Conservation (phyloP, 2,113 vertebrate species). For the Parus major region DNA sequence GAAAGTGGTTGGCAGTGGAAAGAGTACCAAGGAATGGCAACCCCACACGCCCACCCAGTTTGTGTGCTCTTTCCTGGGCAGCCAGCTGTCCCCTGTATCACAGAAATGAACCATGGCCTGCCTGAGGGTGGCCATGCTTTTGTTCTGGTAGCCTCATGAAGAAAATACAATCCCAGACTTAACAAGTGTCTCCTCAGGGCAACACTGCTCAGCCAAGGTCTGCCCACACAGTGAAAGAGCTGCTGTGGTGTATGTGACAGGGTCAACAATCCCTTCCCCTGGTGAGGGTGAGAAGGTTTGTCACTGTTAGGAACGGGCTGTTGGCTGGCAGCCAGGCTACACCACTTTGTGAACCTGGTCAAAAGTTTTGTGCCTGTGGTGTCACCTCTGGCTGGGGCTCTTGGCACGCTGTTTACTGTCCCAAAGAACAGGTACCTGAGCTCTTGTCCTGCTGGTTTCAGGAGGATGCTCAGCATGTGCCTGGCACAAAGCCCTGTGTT, state of each 20-base stretch:
- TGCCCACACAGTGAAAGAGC: background rate
- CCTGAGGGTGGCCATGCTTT: background rate
- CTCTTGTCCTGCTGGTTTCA: background rate
- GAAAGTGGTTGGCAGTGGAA: background rate
- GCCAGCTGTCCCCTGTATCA: rapidly evolving
- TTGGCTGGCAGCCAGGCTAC: background rate
- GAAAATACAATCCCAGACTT: background rate
- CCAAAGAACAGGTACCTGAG: background rate
- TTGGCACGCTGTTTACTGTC: background rate
- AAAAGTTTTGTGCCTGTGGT: background rate
- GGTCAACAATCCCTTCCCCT: too few species aligned
- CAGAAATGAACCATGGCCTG: background rate
- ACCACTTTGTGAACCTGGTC: rapidly evolving
- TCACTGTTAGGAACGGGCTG: background rate
- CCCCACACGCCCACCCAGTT: rapidly evolving
- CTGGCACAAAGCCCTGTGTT: background rate
- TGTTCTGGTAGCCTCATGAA: background rate
- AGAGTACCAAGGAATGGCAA: rapidly evolving
- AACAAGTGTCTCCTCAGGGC: background rate
- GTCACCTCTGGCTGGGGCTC: background rate
- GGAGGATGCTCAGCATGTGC: rapidly evolving
- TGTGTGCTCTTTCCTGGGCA: background rate
- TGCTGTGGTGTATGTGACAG: background rate
- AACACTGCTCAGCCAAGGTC: background rate
- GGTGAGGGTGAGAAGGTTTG: background rate